Base-by-base conservation (phyloP, 2,113 vertebrate genomes). In the Myiozetetes cayanensis region DNA sequence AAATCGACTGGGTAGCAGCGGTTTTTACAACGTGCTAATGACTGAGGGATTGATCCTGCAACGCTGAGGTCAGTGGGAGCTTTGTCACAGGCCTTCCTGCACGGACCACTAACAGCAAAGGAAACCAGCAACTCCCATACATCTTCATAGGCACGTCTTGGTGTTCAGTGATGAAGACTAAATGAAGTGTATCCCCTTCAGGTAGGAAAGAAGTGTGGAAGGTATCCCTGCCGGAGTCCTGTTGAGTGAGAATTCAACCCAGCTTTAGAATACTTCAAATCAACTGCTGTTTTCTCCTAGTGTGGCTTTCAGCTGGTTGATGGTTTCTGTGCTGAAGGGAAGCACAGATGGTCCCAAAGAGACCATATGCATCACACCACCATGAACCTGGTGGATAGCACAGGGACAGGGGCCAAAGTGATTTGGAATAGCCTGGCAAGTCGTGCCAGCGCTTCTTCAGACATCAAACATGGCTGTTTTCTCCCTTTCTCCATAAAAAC, bases 31-130 rank as follows among this genome's bases (percentile, higher is more conserved):
- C 11, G 35, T 63, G 55, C 55, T 81, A 71, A 88, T 74, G 82
- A 91, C 68, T 15, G 52, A 30, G 85, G 82, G 63, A 71, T 80
- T 80, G 95, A 90, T 97, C 72, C 71, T 84, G 50, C 14, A 15
- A 19, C 0, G 0, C 75, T 80, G 75, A 94, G 83, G 76, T 80
- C 93, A 91, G 70, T 31, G 84, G 80, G 67, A 68, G 56, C 93
- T 97, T 87, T 96, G 94, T 95, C 79, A 56, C 39, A 56, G 66
- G 7, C 61, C 50, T 86, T 65, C 68, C 85, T 75, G 80, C 66
- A 70, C 1, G 0, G 66, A 91, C 67, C 79, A 43, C 70, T 72
- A 43, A 76, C 59, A 58, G 82, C 47, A 75, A 80, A 59, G 16
- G 43, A 55, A 67, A 86, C 0, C 71, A 88, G 67, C 61, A 83